Percentiles rank a stretch among this genome's conserved stretches.
phyloP scores from a whole-genome alignment of 1,140 invertebrate genomes.

The Macrotrachela quadricornifera region DNA sequence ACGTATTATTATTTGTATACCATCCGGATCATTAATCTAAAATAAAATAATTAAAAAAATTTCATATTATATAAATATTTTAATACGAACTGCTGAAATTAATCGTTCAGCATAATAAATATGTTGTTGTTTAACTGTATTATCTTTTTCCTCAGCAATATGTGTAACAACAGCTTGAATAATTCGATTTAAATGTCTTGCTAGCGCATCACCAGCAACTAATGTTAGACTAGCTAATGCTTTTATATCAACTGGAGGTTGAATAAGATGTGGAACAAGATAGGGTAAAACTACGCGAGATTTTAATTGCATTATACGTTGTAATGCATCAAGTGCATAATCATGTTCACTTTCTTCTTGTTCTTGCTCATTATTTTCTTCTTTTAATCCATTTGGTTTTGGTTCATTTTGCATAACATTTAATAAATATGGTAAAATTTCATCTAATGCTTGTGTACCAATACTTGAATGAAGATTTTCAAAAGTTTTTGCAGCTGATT shows the following conservation, averaged over 20 bases:
- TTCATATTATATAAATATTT: too few species aligned
- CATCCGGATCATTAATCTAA: slow-evolving; percentile 55
- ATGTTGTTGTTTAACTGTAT: slow-evolving; percentile 31
- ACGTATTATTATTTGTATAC: slow-evolving; percentile 65
- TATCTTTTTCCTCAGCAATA: slow-evolving; percentile 38
- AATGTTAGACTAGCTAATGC: slow-evolving; percentile 63
- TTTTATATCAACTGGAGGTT: slow-evolving; percentile 63
- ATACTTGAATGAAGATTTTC: slow-evolving; percentile 82
- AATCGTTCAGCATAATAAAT: neutral
- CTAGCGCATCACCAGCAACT: slow-evolving; percentile 72
- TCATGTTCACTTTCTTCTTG: slow-evolving; percentile 10
- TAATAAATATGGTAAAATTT: slow-evolving; percentile 75
- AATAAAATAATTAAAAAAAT: slow-evolving; percentile 20
- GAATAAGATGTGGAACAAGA: slow-evolving; percentile 73
- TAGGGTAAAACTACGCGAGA: slow-evolving; percentile 80
- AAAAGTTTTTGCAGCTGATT: slow-evolving; percentile 85
- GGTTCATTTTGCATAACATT: slow-evolving; percentile 41
- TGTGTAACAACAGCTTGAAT: slow-evolving; percentile 64
- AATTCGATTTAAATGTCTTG: slow-evolving; percentile 67
- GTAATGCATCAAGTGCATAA: slow-evolving; percentile 68
- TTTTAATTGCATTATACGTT: slow-evolving; percentile 89
- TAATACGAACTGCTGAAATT: too few species aligned
- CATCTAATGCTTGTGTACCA: slow-evolving; percentile 77
- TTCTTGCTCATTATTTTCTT: neutral
- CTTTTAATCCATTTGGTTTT: neutral